Evolutionary conservation across 2,888 invertebrate species (phyloP), one percentile per base, ranked within the genome.

Genomic region (Phasia obesa): DNA sequence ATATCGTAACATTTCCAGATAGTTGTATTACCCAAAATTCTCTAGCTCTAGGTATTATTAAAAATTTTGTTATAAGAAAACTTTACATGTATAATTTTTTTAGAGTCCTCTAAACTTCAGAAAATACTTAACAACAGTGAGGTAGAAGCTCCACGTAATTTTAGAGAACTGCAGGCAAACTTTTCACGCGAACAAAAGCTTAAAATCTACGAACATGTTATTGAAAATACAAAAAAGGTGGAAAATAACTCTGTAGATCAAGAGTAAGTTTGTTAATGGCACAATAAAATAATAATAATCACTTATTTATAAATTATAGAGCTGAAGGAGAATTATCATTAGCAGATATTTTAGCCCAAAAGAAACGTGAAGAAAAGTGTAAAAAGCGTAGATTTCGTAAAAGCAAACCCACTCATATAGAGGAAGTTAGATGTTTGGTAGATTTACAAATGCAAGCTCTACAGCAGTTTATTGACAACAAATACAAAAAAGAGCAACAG

Each of bases 361-460:
- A 88, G 2, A 88, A 87, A 59, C 84, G 88, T 9, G 89, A 88
- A 42, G 86, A 87, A 2, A 88, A 89, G 25, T 85, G 87, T 5
- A 85, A 88, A 21, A 86, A 88, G 1, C 86, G 89, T 11, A 88
- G 87, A 69, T 87, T 91, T 85, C 88, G 90, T 2, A 88, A 87
- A 13, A 88, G 86, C 35, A 90, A 90, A 78, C 89, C 89, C 2
- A 90, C 91, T 2, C 86, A 89, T 9, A 88, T 87, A 11, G 91
- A 91, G 81, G 89, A 91, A 77, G 85, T 91, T 31, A 87, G 89
- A 11, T 87, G 88, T 60, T 82, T 91, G 42, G 88, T 91, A 6
- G 84, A 88, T 2, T 78, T 90, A 13, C 91, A 91, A 86, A 91
- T 91, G 91, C 86, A 88, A 70, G 89, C 91, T 2, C 60, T 91